Percentiles rank a stretch among this genome's conserved stretches.
Conservation (phyloP, 2,888 invertebrate species). For the Eurois occulta region DNA sequence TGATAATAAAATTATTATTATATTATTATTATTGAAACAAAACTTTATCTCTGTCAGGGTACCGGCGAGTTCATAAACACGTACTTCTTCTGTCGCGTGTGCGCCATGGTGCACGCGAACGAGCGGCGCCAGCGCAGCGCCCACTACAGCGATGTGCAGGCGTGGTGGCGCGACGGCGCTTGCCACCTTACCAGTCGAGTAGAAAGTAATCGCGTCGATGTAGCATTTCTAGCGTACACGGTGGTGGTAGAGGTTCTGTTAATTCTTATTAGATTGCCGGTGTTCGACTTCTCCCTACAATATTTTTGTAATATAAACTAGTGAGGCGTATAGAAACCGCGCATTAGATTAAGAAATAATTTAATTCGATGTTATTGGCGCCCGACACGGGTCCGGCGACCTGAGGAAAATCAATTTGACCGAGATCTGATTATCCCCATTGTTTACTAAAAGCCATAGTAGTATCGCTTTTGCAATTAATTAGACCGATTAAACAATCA, state of each 20-base stretch:
- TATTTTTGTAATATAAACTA: constrained; percentile 66
- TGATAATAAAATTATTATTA: too few species aligned
- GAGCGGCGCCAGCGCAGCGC: constrained; percentile 83
- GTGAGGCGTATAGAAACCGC: constrained; percentile 51
- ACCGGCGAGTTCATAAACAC: constrained; percentile 99
- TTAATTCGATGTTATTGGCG: constrained; percentile 59
- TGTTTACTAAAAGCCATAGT: constrained; percentile 42
- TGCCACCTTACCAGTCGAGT: constrained; percentile 84
- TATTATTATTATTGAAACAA: too few species aligned
- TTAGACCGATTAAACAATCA: constrained; percentile 40
- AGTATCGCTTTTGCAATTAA: constrained; percentile 62
- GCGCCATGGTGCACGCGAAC: constrained; percentile 95
- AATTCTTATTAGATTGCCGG: constrained; percentile 55
- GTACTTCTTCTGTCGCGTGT: constrained; percentile 97
- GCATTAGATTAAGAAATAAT: constrained; percentile 35
- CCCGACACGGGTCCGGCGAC: constrained; percentile 63
- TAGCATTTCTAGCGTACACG: constrained; percentile 46
- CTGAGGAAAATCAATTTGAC: too few species aligned
- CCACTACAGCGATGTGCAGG: constrained; percentile 95
- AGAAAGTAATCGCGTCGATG: constrained; percentile 64
- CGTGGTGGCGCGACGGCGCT: constrained; percentile 96
- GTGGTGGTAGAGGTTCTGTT: constrained; percentile 49
- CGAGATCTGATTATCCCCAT: too few species aligned
- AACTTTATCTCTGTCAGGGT: constrained; percentile 88
- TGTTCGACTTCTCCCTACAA: constrained; percentile 59